These are phyloP conservation scores for Cryptotis parvus DNA, from an alignment of 2,113 vertebrate species.

Conservation along the genomic window DNA sequence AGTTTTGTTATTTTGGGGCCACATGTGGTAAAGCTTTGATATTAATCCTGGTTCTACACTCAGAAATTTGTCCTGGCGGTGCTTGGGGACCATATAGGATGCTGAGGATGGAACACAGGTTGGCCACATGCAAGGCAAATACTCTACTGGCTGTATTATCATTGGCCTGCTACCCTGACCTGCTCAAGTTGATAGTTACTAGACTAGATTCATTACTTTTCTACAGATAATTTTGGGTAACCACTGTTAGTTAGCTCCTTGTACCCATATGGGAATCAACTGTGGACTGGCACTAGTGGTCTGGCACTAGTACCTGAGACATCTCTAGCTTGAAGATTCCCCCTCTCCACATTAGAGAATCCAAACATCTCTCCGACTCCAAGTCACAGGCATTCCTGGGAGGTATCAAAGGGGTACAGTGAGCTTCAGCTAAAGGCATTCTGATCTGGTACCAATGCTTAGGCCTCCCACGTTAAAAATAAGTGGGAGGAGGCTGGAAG, in stretches of 20 bases:
- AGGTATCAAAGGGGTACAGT: constrained; percentile 51
- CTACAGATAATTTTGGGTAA: neutral
- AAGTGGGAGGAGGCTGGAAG: neutral
- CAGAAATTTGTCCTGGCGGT: too few species aligned
- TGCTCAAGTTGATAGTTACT: neutral
- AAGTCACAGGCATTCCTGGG: constrained; percentile 34
- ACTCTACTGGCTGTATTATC: too few species aligned
- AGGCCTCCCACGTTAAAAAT: constrained; percentile 22
- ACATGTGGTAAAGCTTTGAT: too few species aligned
- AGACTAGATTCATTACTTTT: constrained; percentile 4
- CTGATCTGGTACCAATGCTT: neutral
- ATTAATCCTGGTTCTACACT: too few species aligned
- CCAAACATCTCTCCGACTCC: constrained; percentile 25
- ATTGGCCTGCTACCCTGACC: neutral
- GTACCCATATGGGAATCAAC: neutral
- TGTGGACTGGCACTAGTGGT: neutral
- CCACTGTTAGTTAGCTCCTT: constrained; percentile 40
- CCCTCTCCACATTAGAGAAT: constrained; percentile 51
- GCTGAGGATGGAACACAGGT: too few species aligned
- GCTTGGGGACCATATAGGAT: too few species aligned
- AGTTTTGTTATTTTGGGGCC: too few species aligned
- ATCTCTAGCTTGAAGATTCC: neutral
- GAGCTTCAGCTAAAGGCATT: constrained; percentile 31
- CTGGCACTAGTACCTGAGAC: neutral
- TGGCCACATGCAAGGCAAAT: too few species aligned